A percentile compares a stretch with the other conserved stretches of the same genome.
Evolutionary conservation across 2,888 invertebrate genomes (phyloP).

Genomic region (Argyra leucocephala): DNA sequence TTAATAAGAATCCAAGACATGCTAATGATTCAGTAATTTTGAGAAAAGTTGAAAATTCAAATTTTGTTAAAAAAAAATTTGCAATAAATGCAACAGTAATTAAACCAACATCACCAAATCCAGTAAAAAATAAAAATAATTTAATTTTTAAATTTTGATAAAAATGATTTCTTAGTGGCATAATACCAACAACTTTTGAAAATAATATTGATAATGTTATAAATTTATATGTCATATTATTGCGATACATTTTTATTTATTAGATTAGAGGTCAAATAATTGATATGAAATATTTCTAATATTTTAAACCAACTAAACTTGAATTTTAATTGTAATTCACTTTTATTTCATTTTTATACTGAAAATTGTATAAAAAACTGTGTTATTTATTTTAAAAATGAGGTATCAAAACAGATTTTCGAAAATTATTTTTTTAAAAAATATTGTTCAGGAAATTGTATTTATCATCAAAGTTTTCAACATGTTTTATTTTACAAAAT

Average conservation of each 20-base stretch:
- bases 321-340: no score
- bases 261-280: no score
- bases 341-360: no score
- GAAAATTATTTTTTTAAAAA: no score
- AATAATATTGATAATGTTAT: background rate
- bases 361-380: no score
- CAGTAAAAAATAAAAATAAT: background rate
- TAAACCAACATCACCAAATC: background rate
- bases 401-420: no score
- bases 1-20: slow-evolving; percentile 18
- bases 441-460: no score
- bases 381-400: no score
- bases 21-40: slow-evolving; percentile 19
- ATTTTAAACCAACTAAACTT: no score
- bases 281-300: no score
- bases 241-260: background rate
- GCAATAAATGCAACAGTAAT: background rate
- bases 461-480: no score
- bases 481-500: no score
- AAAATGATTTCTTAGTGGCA: background rate
- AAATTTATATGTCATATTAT: background rate
- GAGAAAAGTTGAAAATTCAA: slow-evolving; percentile 7
- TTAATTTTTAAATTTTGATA: background rate
- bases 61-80: background rate
- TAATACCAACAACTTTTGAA: background rate